These are phyloP conservation scores for Lithobates pipiens DNA, from an alignment of 2,797 vertebrate species.

Conservation along the genomic window DNA sequence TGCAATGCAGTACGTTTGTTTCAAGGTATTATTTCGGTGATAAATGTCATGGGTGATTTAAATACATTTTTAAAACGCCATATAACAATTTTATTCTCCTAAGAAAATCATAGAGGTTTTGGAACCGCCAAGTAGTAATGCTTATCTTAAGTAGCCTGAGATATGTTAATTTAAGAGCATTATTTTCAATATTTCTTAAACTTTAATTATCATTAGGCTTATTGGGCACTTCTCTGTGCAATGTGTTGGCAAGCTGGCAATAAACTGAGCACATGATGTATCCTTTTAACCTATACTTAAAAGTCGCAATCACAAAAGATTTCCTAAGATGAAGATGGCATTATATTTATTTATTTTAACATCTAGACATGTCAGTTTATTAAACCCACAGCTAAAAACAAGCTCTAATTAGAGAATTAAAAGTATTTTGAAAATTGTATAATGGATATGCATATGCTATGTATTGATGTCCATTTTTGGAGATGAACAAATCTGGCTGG, in stretches of 20 bases:
- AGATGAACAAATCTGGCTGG: too few species aligned
- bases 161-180: conserved; percentile 54
- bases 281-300: conserved; percentile 55
- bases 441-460: too few species aligned
- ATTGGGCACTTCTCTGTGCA: conserved; percentile 38
- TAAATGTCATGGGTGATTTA: conserved; percentile 60
- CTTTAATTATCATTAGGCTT: conserved; percentile 56
- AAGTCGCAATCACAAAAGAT: conserved; percentile 35
- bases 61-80: conserved; percentile 59
- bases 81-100: conserved; percentile 60
- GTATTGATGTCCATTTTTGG: too few species aligned
- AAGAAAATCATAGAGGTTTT: conserved; percentile 47
- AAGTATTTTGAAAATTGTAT: too few species aligned
- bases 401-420: too few species aligned
- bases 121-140: conserved; percentile 45
- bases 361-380: not conserved
- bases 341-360: not conserved
- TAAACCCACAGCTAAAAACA: not conserved
- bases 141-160: conserved; percentile 49
- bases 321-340: conserved; percentile 18
- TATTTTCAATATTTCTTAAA: conserved; percentile 57
- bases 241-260: conserved; percentile 43
- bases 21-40: conserved; percentile 56
- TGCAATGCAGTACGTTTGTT: conserved; percentile 55
- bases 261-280: conserved; percentile 39